Base-by-base conservation (phyloP, 2,888 invertebrate genomes). In the Dendrolimus pini region DNA sequence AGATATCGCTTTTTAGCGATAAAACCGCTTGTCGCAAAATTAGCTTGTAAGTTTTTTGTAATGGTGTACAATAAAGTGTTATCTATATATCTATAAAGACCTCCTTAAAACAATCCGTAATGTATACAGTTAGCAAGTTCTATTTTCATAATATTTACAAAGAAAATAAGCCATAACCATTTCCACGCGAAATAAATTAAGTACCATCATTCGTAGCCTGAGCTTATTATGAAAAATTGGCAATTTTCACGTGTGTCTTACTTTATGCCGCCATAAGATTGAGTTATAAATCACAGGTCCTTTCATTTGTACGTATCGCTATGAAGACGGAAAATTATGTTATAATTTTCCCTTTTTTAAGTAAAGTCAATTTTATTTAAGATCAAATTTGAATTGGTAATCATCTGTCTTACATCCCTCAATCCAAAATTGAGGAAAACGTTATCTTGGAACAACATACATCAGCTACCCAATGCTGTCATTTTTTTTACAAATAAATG, bases 211-310 rank as follows among this genome's bases (percentile, higher is more conserved):
- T 79, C 77, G 71, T 74, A 71, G 71, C 69, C 63, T 69, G 70
- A 68, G 74, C 74, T 86, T 87, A 88, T 87, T 85, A 88, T 84
- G 85, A 89, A 79, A 79, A 86, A 89, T 89, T 83, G 90, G 73
- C 87, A 89, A 90, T 89, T 88, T 89, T 86, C 86, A 84, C 82
- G 85, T 85, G 76, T 84, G 83, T 83, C 83, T 82, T 80, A 79
- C 80, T 83, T 82, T 80, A 80, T 80, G 82, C 80, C 78, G 78
- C 77, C 79, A 73, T 76, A 74, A 86, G 83, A 89, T 89, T 89
- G 86, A 81, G 78, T 80, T 81, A 87, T 89, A 83, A 85, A 80
- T 89, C 83, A 87, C 68, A 60, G 75, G 65, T 66, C 74, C 77
- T 82, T 85, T 82, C 83, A 83, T 87, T 88, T 86, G 79, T 82